A percentile compares a stretch with the other conserved stretches of the same genome.
Conservation (phyloP, 2,888 invertebrate genomes). For the Nineta flava region DNA sequence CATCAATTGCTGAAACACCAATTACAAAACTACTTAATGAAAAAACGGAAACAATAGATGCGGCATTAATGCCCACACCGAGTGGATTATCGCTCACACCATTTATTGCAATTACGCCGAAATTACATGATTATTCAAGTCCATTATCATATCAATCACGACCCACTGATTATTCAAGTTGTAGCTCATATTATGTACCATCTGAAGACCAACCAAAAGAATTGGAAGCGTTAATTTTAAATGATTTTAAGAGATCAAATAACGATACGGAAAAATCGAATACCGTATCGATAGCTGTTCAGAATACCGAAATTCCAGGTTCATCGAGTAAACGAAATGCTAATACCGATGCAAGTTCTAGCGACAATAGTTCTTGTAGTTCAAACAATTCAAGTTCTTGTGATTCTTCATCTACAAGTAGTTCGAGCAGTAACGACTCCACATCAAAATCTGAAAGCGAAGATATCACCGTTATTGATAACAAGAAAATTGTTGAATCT, state of each 20-base stretch:
- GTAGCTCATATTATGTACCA: constrained; percentile 26
- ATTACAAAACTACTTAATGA: constrained; percentile 24
- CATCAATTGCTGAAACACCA: constrained; percentile 18
- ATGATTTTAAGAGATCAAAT: constrained; percentile 17
- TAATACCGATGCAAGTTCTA: background rate
- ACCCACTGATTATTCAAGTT: constrained; percentile 26
- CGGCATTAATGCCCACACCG: constrained; percentile 22
- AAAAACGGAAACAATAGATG: constrained; percentile 20
- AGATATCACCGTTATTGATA: background rate
- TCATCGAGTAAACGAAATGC: no score
- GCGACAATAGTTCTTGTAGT: background rate
- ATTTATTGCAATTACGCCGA: constrained; percentile 20
- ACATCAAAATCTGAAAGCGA: background rate
- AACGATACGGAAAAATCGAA: background rate
- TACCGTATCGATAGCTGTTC: background rate
- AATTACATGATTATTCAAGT: constrained; percentile 6
- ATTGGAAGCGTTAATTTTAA: constrained; percentile 20
- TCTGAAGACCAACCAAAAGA: constrained; percentile 24
- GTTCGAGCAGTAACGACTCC: background rate
- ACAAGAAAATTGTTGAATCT: background rate
- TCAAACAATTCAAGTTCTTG: background rate
- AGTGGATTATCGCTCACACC: constrained; percentile 23
- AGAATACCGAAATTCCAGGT: background rate
- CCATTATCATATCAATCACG: constrained; percentile 16
- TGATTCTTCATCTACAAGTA: background rate